Conservation (phyloP, 2,888 invertebrate species). For the Odontocerum albicorne region DNA sequence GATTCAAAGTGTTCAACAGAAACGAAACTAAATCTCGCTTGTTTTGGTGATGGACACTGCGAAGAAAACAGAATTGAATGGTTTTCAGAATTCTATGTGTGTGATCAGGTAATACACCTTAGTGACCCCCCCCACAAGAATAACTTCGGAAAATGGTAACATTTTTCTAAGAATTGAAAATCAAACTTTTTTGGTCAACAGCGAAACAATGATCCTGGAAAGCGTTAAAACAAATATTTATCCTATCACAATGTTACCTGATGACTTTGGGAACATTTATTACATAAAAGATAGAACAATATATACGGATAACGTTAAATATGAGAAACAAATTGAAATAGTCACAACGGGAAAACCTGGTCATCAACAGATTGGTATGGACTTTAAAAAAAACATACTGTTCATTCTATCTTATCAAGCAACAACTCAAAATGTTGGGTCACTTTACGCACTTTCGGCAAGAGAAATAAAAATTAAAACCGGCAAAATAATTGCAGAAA, state of each 20-base stretch:
- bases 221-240: neutral
- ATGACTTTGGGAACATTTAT: constrained; percentile 6
- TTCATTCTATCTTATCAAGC: neutral
- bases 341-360: constrained; percentile 4
- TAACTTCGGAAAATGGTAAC: neutral
- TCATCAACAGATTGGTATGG: neutral
- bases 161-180: neutral
- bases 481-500: constrained; percentile 2
- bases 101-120: constrained; percentile 5
- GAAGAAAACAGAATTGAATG: constrained; percentile 9
- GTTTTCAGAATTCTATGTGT: constrained; percentile 2
- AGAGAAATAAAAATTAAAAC: too few species aligned
- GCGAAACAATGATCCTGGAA: neutral
- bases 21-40: too few species aligned
- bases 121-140: neutral
- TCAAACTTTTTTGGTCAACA: neutral
- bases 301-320: neutral
- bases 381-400: neutral
- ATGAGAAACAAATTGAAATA: constrained; percentile 7
- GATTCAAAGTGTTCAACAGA: too few species aligned
- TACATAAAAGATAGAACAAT: neutral
- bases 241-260: neutral
- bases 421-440: neutral
- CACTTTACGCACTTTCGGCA: constrained; percentile 2
- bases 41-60: constrained; percentile 1